Evolutionary conservation across 2,797 vertebrate species (phyloP), one percentile per base, ranked within the genome.

Genomic region (Diceros bicornis): DNA sequence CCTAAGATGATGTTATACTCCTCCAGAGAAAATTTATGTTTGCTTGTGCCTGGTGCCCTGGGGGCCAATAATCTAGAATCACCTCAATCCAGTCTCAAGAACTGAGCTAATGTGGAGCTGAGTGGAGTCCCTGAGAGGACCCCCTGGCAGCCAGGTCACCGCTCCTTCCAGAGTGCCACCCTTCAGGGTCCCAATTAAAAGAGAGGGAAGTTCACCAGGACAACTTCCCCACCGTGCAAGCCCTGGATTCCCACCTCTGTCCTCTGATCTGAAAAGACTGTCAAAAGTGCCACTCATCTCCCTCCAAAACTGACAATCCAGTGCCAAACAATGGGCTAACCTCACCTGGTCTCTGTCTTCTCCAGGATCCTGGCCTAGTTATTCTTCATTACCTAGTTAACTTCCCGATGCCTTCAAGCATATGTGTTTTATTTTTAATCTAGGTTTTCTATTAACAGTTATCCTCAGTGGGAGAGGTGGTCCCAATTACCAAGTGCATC

Each of bases 401-500:
- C 25, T 25, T 83, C 66, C 79, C 59, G 78, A 68, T 52, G 78
- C 82, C 82, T 89, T 71, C 61, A 84, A 86, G 57, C 23, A 29
- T 5, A 1, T 21, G 10, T 32, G 57, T 41, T 84, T 87, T 92
- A 91, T 93, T 96, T 94, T 93, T 29, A 83, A 57, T 72, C 21
- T 29, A 88, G 77, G 59, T 61, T 94, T 93, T 94, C 95, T 95
- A 96, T 89, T 64, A 88, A 75, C 55, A 89, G 95, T 59, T 72
- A 86, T 32, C 74, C 92, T 89, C 86, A 83, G 59, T 32, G 71
- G 78, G 64, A 92, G 50, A 83, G n/a, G 62, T 29, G 8, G 62
- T 91, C 82, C 90, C 77, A 91, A 89, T 93, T 44, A 89, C 82
- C 34, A 50, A 16, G 37, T 5, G 4, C 10, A 4, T 66, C 64